Conservation (phyloP, 2,888 invertebrate species). For the Acrocera orbiculus region DNA sequence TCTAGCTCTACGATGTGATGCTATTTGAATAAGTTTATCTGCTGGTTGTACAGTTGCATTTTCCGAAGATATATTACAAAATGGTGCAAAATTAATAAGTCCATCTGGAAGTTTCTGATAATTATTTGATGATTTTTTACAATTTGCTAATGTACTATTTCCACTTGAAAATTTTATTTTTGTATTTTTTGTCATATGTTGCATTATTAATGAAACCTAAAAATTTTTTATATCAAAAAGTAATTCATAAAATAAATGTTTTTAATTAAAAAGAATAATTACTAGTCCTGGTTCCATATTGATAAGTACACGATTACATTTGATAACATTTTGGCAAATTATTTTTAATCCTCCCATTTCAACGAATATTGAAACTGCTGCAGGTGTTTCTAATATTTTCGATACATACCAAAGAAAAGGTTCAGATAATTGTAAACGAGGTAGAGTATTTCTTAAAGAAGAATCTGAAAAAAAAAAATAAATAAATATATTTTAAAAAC, state of each 20-base stretch:
- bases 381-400: slow-evolving; percentile 58
- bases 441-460: slow-evolving; percentile 25
- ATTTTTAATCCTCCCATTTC: slow-evolving; percentile 58
- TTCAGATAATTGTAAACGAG: slow-evolving; percentile 50
- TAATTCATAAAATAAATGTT: slow-evolving; percentile 19
- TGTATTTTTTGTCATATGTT: slow-evolving; percentile 38
- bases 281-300: slow-evolving; percentile 50
- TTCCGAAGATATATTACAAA: slow-evolving; percentile 61
- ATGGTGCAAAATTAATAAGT: slow-evolving; percentile 75
- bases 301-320: slow-evolving; percentile 52
- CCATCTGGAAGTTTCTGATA: slow-evolving; percentile 49
- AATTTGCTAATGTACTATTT: slow-evolving; percentile 23
- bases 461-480: slow-evolving; percentile 17
- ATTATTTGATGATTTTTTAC: slow-evolving; percentile 27
- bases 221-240: not conserved
- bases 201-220: slow-evolving; percentile 38
- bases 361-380: slow-evolving; percentile 55
- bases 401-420: slow-evolving; percentile 71
- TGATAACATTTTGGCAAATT: slow-evolving; percentile 60
- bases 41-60: slow-evolving; percentile 79
- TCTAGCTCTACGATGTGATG: slow-evolving; percentile 67
- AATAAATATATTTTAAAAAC: not conserved
- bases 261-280: slow-evolving; percentile 35
- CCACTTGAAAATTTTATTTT: slow-evolving; percentile 27
- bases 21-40: slow-evolving; percentile 68